Evolutionary conservation across 1,140 invertebrate genomes (phyloP), one percentile per base, ranked within the genome.

Genomic region (Drosophila biarmipes): DNA sequence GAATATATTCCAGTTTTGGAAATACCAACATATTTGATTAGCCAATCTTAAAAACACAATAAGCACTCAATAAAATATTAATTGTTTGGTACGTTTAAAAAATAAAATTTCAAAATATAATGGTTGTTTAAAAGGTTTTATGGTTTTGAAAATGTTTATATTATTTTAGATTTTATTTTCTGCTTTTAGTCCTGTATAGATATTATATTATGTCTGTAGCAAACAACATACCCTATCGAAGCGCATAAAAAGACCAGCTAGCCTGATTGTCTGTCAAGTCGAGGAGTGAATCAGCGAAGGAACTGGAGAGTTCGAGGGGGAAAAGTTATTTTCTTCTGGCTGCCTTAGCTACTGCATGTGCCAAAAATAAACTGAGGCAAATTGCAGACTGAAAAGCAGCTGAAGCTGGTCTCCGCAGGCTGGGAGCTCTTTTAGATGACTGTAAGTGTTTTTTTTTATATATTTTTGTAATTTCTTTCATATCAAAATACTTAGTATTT

Each of bases 241-340:
- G 57, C 38, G 57, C 38, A 57, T 19, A 1, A 7, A 38, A 38
- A 14, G 2, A 38, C 52, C 29, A 38, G 55, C 31, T 63, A 63
- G 58, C 57, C 31, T 19, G 29, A 1, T 59, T 46, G 57, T 63
- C 61, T 64, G 31, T 64, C 61, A 64, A 34, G 21, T 27, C n/a
- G 57, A 24, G 61, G 29, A 62, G 57, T 45, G 61, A 64, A 46
- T 63, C 38, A 43, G 38, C 57, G 19, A 29, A 62, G 56, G 29
- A 46, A 29, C 29, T n/a, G 56, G 19, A 61, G 56, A 63, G 14
- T 43, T 59, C n/a, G 38, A 59, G 29, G 31, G 54, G 15, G 11
- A 43, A 27, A 24, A 34, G 54, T 34, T 27, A 8, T 27, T 38
- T 38, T n/a, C 5, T 5, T 49, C 15, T 19, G 29, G 57, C 37